Base-by-base conservation (phyloP, 2,797 vertebrate species). In the Lutjanus argentimaculatus region DNA sequence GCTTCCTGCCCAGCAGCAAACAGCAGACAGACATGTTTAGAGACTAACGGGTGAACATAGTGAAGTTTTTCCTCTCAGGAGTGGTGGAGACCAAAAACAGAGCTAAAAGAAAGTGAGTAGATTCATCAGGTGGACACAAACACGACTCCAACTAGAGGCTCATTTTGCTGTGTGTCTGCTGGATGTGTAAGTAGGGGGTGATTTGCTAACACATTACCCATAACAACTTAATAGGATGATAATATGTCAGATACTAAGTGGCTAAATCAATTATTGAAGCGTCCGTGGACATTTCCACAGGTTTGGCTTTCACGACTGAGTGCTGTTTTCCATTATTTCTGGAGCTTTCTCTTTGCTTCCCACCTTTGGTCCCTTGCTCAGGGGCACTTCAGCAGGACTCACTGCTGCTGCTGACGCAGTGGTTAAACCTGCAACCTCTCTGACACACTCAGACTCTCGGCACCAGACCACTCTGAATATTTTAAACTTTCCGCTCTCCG, bases 381-480 rank as follows among this genome's bases (percentile, higher is more conserved):
- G 17, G 51, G 71, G 74, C 25, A 13, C 69, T 30, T 48, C 9
- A 68, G 56, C 56, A 11, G 56, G 25, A 45, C 58, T 56, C 30
- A 1, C 0, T 16, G 48, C 55, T 14, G 48, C 55, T 21, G 51
- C 52, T 40, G 45, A 57, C n/a, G 36, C 10, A 42, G 65, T 45
- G n/a, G 16, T 70, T 40, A 67, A 72, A 87, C 71, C 58, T n/a
- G 57, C 63, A 68, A 56, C 85, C 77, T 75, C 68, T 63, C 19
- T n/a, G 56, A 72, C 62, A 55, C 67, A 12, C 10, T 30, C 61
- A 22, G 22, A 45, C 56, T 65, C 69, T 61, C 14, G 52, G n/a
- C 45, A 30, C 21, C 49, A 22, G 52, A 68, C 52, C 61, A 1
- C 6, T 42, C 14, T 86, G 88, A 91, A 89, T 89, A 85, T 90